Conservation (phyloP, 2,888 invertebrate genomes). For the Acleris literana region DNA sequence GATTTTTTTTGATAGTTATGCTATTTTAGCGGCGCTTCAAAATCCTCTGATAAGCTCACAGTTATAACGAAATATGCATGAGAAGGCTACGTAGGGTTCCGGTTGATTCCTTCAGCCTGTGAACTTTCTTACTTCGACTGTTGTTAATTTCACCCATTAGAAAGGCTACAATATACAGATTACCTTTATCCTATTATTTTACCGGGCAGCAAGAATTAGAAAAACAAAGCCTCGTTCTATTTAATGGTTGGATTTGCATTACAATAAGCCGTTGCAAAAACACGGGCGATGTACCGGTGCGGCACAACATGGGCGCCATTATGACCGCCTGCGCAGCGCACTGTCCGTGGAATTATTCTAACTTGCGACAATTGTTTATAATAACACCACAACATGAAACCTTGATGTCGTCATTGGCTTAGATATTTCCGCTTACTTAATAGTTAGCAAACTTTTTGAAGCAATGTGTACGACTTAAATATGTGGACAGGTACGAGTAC, state of each 20-base stretch:
- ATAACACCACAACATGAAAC: conserved; percentile 27
- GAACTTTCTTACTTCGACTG: no score
- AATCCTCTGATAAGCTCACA: no score
- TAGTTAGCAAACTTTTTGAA: neutral
- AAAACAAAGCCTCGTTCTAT: conserved; percentile 13
- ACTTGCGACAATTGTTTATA: conserved; percentile 35
- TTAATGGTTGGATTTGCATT: conserved; percentile 28
- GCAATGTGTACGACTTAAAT: neutral
- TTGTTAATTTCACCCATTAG: neutral
- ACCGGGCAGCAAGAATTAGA: neutral
- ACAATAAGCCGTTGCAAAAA: conserved; percentile 32
- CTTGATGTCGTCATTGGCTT: conserved; percentile 17
- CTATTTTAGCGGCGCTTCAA: no score
- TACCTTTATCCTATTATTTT: conserved; percentile 8
- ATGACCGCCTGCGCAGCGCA: conserved; percentile 13
- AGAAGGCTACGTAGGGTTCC: no score
- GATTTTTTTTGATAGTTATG: no score
- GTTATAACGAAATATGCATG: no score
- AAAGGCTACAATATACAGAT: neutral
- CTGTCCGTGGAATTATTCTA: conserved; percentile 32
- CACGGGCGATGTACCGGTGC: conserved; percentile 9
- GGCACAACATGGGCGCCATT: conserved; percentile 19
- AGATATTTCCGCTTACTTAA: conserved; percentile 12
- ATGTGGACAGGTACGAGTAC: no score
- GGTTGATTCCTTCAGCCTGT: no score